phyloP scores from a whole-genome alignment of 2,113 vertebrate species.

The Hydropotes inermis region DNA sequence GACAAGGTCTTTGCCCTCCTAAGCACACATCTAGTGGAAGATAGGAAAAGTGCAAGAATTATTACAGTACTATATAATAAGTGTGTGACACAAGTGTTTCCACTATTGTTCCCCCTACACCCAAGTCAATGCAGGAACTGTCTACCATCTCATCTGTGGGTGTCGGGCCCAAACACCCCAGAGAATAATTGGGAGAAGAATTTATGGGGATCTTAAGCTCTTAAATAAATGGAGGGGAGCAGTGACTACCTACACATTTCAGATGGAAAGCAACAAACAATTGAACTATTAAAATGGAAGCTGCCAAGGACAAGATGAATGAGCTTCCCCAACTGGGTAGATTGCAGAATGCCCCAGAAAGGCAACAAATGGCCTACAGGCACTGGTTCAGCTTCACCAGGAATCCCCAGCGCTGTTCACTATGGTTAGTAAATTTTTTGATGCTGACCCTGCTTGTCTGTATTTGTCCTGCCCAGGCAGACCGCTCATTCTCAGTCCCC shows the following conservation, averaged over 20 bases:
- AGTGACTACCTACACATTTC: neutral
- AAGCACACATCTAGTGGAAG: neutral
- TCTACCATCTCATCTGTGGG: neutral
- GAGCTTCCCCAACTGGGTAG: neutral
- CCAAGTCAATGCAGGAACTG: neutral
- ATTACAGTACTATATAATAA: neutral
- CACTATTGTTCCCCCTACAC: neutral
- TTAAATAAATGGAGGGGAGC: neutral
- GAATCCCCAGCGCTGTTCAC: neutral
- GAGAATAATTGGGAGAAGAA: neutral
- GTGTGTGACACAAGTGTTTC: neutral
- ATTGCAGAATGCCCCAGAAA: neutral
- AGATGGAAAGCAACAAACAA: neutral
- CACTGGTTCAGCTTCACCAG: neutral
- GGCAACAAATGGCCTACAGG: neutral
- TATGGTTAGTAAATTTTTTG: neutral
- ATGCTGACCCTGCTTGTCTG: neutral
- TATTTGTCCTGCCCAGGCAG: neutral
- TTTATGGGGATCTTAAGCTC: neutral
- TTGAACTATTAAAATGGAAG: neutral
- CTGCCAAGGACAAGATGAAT: neutral
- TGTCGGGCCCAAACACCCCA: neutral
- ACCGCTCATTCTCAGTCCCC: neutral
- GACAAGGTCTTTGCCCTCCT: neutral
- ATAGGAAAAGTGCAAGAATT: neutral